These are phyloP conservation scores for Mesoclemmys tuberculata DNA, from an alignment of 2,113 vertebrate species.

Conservation along the genomic window DNA sequence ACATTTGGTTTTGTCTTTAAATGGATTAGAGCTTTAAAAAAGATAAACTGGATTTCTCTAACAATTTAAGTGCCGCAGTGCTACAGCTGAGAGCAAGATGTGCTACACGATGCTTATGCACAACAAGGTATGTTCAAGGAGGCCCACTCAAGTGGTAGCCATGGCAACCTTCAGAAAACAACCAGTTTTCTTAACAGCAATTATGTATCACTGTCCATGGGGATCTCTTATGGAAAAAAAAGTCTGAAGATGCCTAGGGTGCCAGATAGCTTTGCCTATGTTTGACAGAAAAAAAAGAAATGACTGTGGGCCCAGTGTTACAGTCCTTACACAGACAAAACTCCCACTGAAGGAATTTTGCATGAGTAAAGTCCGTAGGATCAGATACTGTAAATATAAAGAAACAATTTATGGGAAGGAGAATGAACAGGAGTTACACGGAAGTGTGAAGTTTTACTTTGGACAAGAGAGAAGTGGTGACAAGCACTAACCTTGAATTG, in stretches of 20 bases:
- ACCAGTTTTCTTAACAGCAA: accelerated
- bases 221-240: not conserved
- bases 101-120: accelerated
- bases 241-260: accelerated
- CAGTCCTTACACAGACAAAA: not conserved
- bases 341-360: not conserved
- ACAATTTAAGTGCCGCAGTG: not conserved
- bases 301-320: accelerated
- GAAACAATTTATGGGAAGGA: not conserved
- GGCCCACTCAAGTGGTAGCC: not conserved
- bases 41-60: not conserved
- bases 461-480: constrained; percentile 8
- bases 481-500: constrained; percentile 96
- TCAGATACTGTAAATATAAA: not conserved
- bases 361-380: not conserved
- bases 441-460: not conserved
- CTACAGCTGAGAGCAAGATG: not conserved
- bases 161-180: not conserved
- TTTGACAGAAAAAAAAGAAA: not conserved
- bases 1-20: not conserved
- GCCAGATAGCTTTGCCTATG: accelerated
- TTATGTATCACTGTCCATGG: not conserved
- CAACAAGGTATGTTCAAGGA: not conserved
- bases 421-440: not conserved
- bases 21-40: not conserved